Conservation (phyloP, 2,113 vertebrate species). For the Carassius auratus region DNA sequence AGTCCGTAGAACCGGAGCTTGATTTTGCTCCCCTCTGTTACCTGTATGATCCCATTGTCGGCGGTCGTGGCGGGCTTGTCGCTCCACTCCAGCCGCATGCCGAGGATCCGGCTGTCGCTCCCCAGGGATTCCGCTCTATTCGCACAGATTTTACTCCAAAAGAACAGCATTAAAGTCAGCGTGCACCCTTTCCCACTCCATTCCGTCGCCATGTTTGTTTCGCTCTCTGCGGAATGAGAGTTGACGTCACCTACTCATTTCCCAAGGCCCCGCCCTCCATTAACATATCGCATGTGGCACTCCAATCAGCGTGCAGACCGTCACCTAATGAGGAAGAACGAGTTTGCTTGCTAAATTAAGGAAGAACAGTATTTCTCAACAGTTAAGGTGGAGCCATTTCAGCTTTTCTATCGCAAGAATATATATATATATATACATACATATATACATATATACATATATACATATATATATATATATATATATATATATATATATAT, state of each 20-base stretch:
- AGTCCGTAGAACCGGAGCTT: slow-evolving; percentile 86
- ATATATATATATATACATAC: too few relatives aligned
- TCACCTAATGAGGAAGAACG: slow-evolving; percentile 55
- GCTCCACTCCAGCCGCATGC: slow-evolving; percentile 83
- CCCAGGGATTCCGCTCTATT: slow-evolving; percentile 49
- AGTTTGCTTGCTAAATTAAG: slow-evolving; percentile 49
- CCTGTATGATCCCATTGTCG: slow-evolving; percentile 78
- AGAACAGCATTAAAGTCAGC: slow-evolving; percentile 70
- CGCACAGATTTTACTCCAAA: slow-evolving; percentile 53
- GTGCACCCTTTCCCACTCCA: slow-evolving; percentile 65
- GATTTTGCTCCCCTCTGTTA: slow-evolving; percentile 85
- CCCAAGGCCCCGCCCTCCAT: slow-evolving; percentile 54
- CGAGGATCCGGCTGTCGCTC: slow-evolving; percentile 75
- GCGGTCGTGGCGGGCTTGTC: slow-evolving; percentile 70
- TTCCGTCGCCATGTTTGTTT: slow-evolving; percentile 82
- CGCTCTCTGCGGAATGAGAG: slow-evolving; percentile 69
- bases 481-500: too few relatives aligned
- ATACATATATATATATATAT: too few relatives aligned
- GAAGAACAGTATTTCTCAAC: neutral
- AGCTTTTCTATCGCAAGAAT: too few relatives aligned
- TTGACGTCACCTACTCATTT: slow-evolving; percentile 80
- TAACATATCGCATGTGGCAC: slow-evolving; percentile 50
- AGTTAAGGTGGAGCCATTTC: too few relatives aligned
- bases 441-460: too few relatives aligned
- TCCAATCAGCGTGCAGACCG: slow-evolving; percentile 59